phyloP scores from a whole-genome alignment of 2,888 invertebrate genomes.

The Meandrusa payeni region DNA sequence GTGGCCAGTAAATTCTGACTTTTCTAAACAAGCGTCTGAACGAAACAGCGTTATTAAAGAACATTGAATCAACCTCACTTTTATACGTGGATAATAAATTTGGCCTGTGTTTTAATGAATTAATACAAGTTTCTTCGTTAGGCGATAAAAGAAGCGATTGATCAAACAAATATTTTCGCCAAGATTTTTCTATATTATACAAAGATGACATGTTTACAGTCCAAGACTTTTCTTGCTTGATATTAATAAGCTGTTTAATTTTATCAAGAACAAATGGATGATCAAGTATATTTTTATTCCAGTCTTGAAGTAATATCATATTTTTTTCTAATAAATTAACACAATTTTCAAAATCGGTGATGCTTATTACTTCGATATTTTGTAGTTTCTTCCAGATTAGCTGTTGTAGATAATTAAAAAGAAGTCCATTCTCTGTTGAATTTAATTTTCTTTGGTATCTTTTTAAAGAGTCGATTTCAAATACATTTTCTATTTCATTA shows the following conservation, averaged over 20 bases:
- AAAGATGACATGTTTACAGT: constrained; percentile 37
- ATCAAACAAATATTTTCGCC: constrained; percentile 54
- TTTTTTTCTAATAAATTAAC: constrained; percentile 30
- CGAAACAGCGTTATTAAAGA: constrained; percentile 37
- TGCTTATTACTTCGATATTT: constrained; percentile 29
- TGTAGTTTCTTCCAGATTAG: constrained; percentile 31
- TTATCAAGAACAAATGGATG: constrained; percentile 44
- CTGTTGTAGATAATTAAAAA: constrained; percentile 44
- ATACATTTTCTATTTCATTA: constrained; percentile 39
- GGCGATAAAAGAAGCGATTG: constrained; percentile 49
- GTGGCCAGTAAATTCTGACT: constrained; percentile 54
- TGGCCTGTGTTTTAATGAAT: constrained; percentile 59
- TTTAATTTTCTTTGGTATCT: constrained; percentile 35
- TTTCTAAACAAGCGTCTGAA: constrained; percentile 43
- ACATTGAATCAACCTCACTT: constrained; percentile 37
- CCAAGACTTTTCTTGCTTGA: constrained; percentile 44
- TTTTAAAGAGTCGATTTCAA: constrained; percentile 37
- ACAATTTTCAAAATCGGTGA: constrained; percentile 30
- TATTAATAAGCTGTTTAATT: constrained; percentile 43
- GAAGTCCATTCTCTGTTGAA: constrained; percentile 36
- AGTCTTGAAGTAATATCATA: constrained; percentile 44
- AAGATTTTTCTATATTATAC: constrained; percentile 55
- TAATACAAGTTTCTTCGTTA: constrained; percentile 47
- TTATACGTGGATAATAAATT: constrained; percentile 40
- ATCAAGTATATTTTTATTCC: constrained; percentile 46